Evolutionary conservation across 2,888 invertebrate species (phyloP).

Genomic region (Agriopis aurantiaria): DNA sequence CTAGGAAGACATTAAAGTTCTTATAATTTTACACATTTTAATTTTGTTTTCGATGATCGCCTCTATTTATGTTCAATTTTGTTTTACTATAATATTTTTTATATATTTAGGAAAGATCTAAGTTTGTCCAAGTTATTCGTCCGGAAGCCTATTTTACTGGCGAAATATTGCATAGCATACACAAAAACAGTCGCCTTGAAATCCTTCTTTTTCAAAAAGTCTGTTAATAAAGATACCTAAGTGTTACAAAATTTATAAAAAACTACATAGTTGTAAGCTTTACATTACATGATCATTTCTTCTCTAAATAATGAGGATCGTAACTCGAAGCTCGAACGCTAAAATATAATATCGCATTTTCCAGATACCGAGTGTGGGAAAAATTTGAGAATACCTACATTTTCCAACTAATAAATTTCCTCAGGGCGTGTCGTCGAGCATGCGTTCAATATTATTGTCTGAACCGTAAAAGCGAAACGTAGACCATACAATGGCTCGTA

Average conservation of each 20-base stretch:
- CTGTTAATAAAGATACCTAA: too few relatives aligned
- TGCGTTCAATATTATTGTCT: conserved; percentile 20
- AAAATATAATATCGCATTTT: conserved; percentile 8
- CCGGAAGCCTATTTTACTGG: too few relatives aligned
- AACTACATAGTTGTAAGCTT: background rate
- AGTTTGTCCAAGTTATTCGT: too few relatives aligned
- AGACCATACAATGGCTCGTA: conserved; percentile 29
- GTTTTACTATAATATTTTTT: too few relatives aligned
- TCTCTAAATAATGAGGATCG: conserved; percentile 6
- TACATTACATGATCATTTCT: background rate
- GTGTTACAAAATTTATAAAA: background rate
- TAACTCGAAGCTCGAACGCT: background rate
- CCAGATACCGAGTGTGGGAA: conserved; percentile 11
- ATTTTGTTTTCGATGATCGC: too few relatives aligned
- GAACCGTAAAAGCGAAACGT: conserved; percentile 27
- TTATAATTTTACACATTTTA: too few relatives aligned
- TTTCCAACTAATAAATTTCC: conserved; percentile 20
- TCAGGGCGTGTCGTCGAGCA: background rate
- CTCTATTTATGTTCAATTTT: too few relatives aligned
- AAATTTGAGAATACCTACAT: conserved; percentile 5
- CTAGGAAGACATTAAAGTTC: too few relatives aligned
- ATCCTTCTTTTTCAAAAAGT: too few relatives aligned
- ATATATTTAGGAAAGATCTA: too few relatives aligned
- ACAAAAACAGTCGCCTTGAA: too few relatives aligned
- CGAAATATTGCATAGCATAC: too few relatives aligned